Evolutionary conservation across 2,797 vertebrate genomes (phyloP), one percentile per base, ranked within the genome.

Genomic region (Periparus ater): DNA sequence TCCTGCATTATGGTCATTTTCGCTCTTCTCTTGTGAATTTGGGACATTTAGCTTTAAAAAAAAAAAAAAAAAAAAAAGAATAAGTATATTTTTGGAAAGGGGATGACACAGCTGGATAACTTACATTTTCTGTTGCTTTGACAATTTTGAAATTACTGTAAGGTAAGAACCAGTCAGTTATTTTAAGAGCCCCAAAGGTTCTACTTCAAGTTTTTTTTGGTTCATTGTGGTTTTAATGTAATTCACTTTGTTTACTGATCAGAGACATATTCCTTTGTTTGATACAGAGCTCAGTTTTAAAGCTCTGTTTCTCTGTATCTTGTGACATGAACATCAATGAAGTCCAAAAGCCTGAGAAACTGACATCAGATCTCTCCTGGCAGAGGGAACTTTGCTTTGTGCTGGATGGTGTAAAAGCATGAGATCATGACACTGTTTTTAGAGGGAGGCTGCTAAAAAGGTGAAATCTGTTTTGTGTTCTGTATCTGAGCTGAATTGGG

Each of bases 1-100:
- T 58, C 58, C 44, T 90, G n/a, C 55, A 18, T 63, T 63, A 15
- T 94, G 90, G 91, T 88, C 93, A 71, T 51, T 90, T 95, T 82
- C 93, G 60, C 34, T 84, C 80, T 85, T 93, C 12, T 79, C 23
- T 67, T 85, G 63, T 82, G 81, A 94, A 94, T 89, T 91, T 79
- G 74, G 88, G 71, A 79, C 68, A 17, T 70, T 40, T 70, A 53
- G 48, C 23, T 94, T 54, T n/a, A n/a, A 4, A 65, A 65, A 63
- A 84, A 80, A 44, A 55, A 80, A 44, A 38, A 30, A 13, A 26
- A 16, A n/a, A 34, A 40, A 48, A 22, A 11, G 11, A n/a, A n/a
- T 17, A 25, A 29, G 19, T 61, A 0, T 90, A 75, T 93, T 94
- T 94, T 94, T 90, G 70, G 88, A 92, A 72, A 92, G 51, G 62